Evolutionary conservation across 2,113 vertebrate species (phyloP).

Genomic region (Eurystomus gularis): DNA sequence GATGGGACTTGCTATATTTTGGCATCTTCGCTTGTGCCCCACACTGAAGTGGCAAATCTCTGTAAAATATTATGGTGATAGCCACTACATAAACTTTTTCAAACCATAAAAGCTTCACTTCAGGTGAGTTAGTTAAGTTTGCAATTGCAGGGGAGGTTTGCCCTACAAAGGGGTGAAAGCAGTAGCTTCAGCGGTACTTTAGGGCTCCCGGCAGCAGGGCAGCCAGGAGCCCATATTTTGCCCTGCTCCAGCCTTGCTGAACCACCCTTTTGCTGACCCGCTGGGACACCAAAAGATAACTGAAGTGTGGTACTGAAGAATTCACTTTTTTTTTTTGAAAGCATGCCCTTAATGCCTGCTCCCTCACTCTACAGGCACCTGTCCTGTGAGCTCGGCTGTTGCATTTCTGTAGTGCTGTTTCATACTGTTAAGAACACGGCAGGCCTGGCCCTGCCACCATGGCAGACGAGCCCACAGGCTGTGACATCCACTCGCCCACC

Average conservation of each 20-base stretch:
- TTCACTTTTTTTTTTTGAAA: not conserved
- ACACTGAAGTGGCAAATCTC: not conserved
- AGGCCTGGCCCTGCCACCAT: accelerated
- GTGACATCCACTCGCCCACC: no score
- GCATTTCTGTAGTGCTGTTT: not conserved
- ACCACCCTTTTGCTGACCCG: not conserved
- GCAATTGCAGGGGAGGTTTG: not conserved
- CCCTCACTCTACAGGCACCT: not conserved
- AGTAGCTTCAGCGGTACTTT: not conserved
- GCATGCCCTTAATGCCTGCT: not conserved
- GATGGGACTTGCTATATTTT: not conserved
- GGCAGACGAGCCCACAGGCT: accelerated
- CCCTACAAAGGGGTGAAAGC: accelerated
- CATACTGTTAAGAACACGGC: no score
- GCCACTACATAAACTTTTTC: not conserved
- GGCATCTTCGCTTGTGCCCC: not conserved
- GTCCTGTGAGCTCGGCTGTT: not conserved
- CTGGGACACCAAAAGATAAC: not conserved
- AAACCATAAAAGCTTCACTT: not conserved
- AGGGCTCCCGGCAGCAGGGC: accelerated
- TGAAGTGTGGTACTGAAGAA: not conserved
- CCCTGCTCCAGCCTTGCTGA: not conserved
- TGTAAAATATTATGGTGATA: not conserved
- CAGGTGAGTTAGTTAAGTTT: not conserved
- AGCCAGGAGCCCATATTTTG: no score